Percentiles rank a stretch among this genome's conserved stretches.
Evolutionary conservation across 2,888 invertebrate species (phyloP).

Genomic region (Gerris lacustris): DNA sequence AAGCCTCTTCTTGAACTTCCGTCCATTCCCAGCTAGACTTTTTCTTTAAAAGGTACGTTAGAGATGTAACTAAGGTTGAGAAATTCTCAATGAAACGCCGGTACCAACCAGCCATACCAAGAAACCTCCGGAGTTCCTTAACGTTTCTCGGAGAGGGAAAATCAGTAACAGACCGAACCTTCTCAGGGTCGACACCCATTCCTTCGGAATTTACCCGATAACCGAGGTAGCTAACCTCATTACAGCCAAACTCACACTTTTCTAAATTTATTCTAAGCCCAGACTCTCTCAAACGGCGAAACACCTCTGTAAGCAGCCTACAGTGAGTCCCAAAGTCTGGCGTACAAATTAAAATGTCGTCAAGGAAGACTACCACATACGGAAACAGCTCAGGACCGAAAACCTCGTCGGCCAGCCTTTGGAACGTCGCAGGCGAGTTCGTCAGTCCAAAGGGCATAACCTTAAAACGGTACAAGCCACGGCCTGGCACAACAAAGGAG

Average conservation of each 20-base stretch:
- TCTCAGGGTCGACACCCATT: background rate
- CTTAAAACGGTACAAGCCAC: too few species aligned
- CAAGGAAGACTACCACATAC: background rate
- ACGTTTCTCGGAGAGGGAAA: slow-evolving; percentile 1
- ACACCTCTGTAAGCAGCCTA: background rate
- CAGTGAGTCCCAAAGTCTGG: background rate
- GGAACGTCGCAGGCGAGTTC: background rate
- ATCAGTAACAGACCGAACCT: background rate
- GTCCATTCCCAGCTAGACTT: slow-evolving; percentile 8
- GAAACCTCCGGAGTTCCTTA: slow-evolving; percentile 11
- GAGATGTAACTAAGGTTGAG: background rate
- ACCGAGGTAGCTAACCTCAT: background rate
- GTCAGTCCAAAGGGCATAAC: too few species aligned
- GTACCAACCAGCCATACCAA: slow-evolving; percentile 13
- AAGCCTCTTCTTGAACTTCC: slow-evolving; percentile 9
- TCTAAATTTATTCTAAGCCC: background rate
- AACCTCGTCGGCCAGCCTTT: background rate
- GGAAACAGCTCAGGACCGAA: too few species aligned
- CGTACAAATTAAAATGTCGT: background rate
- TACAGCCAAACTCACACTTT: background rate
- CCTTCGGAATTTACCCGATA: background rate
- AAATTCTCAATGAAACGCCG: slow-evolving; percentile 12
- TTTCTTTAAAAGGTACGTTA: slow-evolving; percentile 2
- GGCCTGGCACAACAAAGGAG: slow-evolving; percentile 1
- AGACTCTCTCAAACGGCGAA: background rate